These are phyloP conservation scores for Oostethus manadensis DNA, from an alignment of 2,113 vertebrate genomes.

Conservation along the genomic window DNA sequence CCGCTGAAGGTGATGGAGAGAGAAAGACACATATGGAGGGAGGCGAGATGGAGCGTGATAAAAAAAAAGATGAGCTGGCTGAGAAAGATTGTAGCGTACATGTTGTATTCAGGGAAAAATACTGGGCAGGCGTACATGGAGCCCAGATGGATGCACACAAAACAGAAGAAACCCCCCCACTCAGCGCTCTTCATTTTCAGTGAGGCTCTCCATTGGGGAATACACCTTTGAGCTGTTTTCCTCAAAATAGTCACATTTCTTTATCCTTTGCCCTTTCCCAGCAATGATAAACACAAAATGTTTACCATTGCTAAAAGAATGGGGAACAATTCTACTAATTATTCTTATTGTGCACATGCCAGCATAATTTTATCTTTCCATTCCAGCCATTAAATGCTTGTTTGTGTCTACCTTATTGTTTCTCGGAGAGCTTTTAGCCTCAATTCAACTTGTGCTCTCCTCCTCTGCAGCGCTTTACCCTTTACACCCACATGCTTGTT, in stretches of 20 bases:
- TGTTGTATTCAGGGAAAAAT: neutral
- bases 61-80: no score
- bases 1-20: slow-evolving; percentile 7
- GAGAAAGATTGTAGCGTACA: slow-evolving; percentile 4
- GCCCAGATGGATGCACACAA: slow-evolving; percentile 1
- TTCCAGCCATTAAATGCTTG: neutral
- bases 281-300: neutral
- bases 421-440: slow-evolving; percentile 29
- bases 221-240: slow-evolving; percentile 43
- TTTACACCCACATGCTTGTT: slow-evolving; percentile 44
- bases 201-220: slow-evolving; percentile 32
- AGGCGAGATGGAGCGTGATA: neutral
- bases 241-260: slow-evolving; percentile 1
- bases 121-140: neutral
- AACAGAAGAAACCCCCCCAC: neutral
- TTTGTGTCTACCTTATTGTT: slow-evolving; percentile 29
- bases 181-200: slow-evolving; percentile 53
- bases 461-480: slow-evolving; percentile 38
- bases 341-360: neutral
- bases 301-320: neutral
- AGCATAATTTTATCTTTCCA: neutral
- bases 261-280: neutral
- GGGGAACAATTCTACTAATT: neutral
- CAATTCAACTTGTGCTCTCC: slow-evolving; percentile 22
- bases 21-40: slow-evolving; percentile 4